Conservation (phyloP, 2,888 invertebrate genomes). For the Podotricha telesiphe region DNA sequence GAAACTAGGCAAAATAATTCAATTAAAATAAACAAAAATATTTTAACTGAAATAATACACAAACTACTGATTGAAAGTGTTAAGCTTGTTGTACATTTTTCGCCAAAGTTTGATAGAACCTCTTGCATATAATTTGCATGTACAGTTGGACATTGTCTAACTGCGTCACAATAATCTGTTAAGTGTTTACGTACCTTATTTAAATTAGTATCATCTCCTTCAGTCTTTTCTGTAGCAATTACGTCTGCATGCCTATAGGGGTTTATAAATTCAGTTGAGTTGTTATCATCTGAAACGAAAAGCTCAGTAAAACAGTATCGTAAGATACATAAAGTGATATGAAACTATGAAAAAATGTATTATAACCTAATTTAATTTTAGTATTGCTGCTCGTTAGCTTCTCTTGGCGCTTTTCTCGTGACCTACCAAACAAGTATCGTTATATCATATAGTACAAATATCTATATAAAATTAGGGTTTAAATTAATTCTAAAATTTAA, state of each 20-base stretch:
- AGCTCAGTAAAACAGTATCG: neutral
- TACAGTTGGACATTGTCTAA: too few species aligned
- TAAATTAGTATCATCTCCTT: neutral
- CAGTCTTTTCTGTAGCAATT: conserved; percentile 5
- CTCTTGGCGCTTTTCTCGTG: conserved; percentile 67
- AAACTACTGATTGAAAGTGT: neutral
- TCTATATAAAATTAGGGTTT: neutral
- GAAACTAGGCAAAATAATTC: neutral
- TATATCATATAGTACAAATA: neutral
- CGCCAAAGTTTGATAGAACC: too few species aligned
- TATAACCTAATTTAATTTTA: conserved; percentile 44
- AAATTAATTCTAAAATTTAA: neutral
- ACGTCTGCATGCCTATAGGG: neutral
- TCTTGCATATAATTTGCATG: too few species aligned
- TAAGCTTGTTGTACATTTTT: too few species aligned
- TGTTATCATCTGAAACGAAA: conserved; percentile 1
- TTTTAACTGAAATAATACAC: neutral
- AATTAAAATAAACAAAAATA: neutral
- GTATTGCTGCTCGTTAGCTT: conserved; percentile 47
- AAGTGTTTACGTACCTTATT: neutral
- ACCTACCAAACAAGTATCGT: conserved; percentile 55
- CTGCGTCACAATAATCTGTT: too few species aligned
- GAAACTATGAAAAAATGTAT: neutral
- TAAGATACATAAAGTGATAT: neutral
- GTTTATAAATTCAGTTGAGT: neutral